A percentile compares a stretch with the other conserved stretches of the same genome.
phyloP scores from a whole-genome alignment of 2,113 vertebrate species.

The Ictidomys tridecemlineatus region DNA sequence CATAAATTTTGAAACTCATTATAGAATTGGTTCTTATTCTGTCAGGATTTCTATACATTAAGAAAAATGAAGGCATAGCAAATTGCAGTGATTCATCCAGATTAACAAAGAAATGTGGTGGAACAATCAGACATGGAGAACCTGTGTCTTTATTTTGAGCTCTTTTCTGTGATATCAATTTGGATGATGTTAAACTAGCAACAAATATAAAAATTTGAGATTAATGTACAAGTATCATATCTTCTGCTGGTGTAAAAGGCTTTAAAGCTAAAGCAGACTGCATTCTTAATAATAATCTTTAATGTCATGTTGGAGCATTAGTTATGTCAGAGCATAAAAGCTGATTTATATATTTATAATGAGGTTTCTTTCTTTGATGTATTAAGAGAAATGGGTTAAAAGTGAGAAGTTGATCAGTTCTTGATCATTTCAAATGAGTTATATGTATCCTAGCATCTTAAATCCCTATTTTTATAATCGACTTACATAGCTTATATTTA shows the following conservation, averaged over 20 bases:
- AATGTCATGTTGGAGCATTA: background rate
- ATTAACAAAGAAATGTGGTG: background rate
- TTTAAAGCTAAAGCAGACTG: background rate
- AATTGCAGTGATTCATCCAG: background rate
- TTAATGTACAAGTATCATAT: background rate
- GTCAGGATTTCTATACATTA: background rate
- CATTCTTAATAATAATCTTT: background rate
- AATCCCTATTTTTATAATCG: background rate
- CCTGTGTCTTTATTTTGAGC: background rate
- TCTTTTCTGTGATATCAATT: background rate
- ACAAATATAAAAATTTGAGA: background rate
- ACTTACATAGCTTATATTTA: background rate
- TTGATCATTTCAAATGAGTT: background rate
- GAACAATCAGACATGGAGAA: background rate
- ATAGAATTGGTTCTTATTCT: background rate
- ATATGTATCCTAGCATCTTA: background rate
- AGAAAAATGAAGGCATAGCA: background rate
- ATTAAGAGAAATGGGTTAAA: background rate
- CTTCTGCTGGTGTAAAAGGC: background rate
- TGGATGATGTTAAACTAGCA: background rate
- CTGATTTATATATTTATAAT: background rate
- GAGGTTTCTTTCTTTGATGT: background rate
- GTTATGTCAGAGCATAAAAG: background rate
- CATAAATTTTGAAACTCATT: background rate
- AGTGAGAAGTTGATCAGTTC: background rate